A percentile compares a stretch with the other conserved stretches of the same genome.
Evolutionary conservation across 2,113 vertebrate species (phyloP).

Genomic region (Puma concolor): DNA sequence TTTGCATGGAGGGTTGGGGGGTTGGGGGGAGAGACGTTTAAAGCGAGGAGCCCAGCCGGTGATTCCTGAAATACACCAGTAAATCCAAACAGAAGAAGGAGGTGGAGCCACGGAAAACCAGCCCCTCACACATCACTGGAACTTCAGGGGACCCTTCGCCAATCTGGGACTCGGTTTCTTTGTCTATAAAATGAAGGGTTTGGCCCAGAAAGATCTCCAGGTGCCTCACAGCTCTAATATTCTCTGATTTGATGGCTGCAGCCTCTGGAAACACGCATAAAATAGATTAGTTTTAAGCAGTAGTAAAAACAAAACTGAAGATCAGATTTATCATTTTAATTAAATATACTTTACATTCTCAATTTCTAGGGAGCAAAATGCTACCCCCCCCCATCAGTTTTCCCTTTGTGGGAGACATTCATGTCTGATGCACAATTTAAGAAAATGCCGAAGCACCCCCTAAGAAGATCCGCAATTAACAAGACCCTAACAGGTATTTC

Average conservation of each 20-base stretch:
- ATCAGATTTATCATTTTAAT: conserved; percentile 84
- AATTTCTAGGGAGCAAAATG: conserved; percentile 68
- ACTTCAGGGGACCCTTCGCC: not conserved
- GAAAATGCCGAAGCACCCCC: conserved; percentile 41
- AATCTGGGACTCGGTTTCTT: not conserved
- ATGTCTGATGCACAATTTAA: conserved; percentile 50
- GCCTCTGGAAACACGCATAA: conserved; percentile 52
- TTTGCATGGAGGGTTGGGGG: not conserved
- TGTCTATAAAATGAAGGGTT: conserved; percentile 35
- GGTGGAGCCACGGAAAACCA: fast-evolving
- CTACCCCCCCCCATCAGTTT: not conserved
- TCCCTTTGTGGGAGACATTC: conserved; percentile 69
- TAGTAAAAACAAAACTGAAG: conserved; percentile 75
- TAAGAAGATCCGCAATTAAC: conserved; percentile 54
- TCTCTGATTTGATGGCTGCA: conserved; percentile 45
- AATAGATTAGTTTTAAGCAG: conserved; percentile 62
- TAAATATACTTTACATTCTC: conserved; percentile 79
- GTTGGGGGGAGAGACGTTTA: not conserved
- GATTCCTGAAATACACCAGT: not conserved
- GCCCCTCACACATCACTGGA: not conserved
- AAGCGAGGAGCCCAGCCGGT: not conserved
- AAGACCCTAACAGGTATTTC: conserved; percentile 38
- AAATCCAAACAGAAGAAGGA: not conserved
- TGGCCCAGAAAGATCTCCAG: conserved; percentile 57
- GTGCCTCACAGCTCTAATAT: conserved; percentile 52